A percentile compares a stretch with the other conserved stretches of the same genome.
These are phyloP conservation scores for Meloe dianella DNA, from an alignment of 2,888 invertebrate species.

Conservation along the genomic window DNA sequence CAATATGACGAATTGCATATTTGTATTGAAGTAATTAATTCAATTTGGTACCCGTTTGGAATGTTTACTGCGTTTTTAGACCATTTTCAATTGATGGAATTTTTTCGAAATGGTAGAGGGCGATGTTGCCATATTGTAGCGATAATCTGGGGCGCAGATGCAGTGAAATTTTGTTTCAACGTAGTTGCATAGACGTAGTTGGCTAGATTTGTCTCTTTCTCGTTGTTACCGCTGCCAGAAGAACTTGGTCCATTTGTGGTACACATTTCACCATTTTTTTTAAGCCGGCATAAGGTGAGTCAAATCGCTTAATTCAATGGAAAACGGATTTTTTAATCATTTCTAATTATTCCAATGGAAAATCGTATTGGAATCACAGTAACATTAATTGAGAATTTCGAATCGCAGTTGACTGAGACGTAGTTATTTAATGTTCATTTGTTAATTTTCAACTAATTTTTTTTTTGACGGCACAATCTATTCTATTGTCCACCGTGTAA, in stretches of 20 bases:
- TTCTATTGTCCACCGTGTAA: constrained; percentile 17
- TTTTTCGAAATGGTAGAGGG: neutral
- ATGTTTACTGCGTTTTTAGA: neutral
- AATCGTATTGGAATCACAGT: constrained; percentile 4
- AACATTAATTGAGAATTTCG: neutral
- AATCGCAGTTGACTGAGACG: constrained; percentile 26
- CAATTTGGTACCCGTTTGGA: neutral
- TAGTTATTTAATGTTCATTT: constrained; percentile 11
- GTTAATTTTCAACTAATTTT: neutral
- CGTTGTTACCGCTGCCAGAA: constrained; percentile 25
- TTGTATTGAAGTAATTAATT: neutral
- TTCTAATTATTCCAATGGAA: neutral
- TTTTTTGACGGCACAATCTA: constrained; percentile 23
- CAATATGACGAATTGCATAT: neutral
- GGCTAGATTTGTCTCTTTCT: constrained; percentile 31
- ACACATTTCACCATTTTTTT: constrained; percentile 20
- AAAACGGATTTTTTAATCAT: constrained; percentile 13
- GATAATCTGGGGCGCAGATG: neutral
- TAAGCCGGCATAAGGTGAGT: constrained; percentile 15
- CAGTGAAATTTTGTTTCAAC: constrained; percentile 14
- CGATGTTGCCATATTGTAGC: constrained; percentile 7
- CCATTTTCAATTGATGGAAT: neutral
- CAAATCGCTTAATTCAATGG: neutral
- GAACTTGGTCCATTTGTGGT: constrained; percentile 10
- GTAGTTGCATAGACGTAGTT: constrained; percentile 23